Percentiles rank a stretch among this genome's conserved stretches.
Conservation (phyloP, 2,797 vertebrate genomes). For the Emydoidea blandingii region DNA sequence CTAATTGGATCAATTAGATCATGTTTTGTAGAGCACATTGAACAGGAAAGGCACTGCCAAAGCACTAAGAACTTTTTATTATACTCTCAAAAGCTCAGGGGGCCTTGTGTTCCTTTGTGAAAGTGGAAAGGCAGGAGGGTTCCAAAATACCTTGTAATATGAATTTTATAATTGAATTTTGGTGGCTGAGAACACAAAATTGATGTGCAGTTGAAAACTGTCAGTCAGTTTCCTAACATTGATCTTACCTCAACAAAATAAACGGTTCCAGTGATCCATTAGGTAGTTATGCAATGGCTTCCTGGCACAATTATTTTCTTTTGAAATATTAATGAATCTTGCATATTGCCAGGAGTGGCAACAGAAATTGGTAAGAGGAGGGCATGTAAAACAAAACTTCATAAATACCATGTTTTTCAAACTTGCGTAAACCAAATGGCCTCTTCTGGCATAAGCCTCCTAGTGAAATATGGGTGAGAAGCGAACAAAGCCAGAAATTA, state of each 20-base stretch:
- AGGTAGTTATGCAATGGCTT: neutral
- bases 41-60: neutral
- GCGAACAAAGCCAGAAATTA: neutral
- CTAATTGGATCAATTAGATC: neutral
- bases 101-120: neutral
- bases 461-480: neutral
- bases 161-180: neutral
- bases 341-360: neutral
- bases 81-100: neutral
- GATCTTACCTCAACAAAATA: neutral
- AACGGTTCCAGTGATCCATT: accelerated
- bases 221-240: neutral
- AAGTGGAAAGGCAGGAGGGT: neutral
- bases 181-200: neutral
- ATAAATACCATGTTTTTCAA: neutral
- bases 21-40: neutral
- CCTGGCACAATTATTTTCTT: neutral
- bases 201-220: neutral
- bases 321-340: neutral
- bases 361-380: neutral
- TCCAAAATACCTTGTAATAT: neutral
- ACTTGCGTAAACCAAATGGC: neutral
- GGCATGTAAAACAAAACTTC: neutral
- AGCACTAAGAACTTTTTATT: neutral
- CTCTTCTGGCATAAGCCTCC: neutral